Base-by-base conservation (phyloP, 2,113 vertebrate species). In the Natator depressus region DNA sequence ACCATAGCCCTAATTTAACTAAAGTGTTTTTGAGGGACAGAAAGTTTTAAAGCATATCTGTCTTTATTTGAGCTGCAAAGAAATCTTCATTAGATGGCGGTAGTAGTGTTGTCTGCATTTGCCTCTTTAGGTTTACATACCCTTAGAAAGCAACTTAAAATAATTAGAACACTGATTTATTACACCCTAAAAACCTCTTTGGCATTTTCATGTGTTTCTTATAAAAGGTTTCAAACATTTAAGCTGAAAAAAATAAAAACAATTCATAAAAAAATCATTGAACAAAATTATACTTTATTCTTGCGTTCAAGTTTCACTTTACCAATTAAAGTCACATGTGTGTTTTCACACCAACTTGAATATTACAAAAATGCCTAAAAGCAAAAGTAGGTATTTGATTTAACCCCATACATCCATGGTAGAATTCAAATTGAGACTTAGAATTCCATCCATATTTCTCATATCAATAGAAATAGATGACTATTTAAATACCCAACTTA, bases 341-440 rank as follows among this genome's bases (percentile, higher is more conserved):
- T 88, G 53, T 75, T 65, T 81, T 6, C n/a, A 82, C 9, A 78
- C 78, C 22, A 6, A 54, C 27, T 3, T 80, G 35, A 87, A 17
- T 82, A 54, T 59, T 85, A 22, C 3, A 80, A 75, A 72, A 50
- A 86, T 35, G 1, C 4, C 29, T 42, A 50, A 22, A 81, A n/a
- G n/a, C 53, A 54, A 12, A 10, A 81, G 50, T 11, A 14, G 3
- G 35, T 81, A 35, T n/a, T 54, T 53, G 2, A 54, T 54, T 53
- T 54, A 10, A 82, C 51, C 6, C 0, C 0, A 51, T 6, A 79
- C 76, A 76, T 20, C 0, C 8, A 8, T 55, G 1, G 2, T 91
- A 82, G 16, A 59, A 76, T 89, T 89, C 6, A 1, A 4, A 1
- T 0, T 10, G 79, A 92, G 80, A 17, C 80, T 19, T 76, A 13